phyloP scores from a whole-genome alignment of 2,113 vertebrate genomes.

The Gobius niger region DNA sequence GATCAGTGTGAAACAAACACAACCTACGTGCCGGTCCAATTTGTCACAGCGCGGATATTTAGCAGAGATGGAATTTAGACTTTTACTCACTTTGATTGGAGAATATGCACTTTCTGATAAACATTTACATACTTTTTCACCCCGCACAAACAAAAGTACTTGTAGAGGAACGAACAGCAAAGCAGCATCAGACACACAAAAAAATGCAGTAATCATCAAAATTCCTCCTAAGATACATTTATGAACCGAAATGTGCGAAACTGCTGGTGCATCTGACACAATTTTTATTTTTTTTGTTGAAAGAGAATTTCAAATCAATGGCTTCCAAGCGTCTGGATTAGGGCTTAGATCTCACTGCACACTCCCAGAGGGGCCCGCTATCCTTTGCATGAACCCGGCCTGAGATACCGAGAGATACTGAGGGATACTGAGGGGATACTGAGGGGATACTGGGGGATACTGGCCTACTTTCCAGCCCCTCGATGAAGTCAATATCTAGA shows the following conservation, averaged over 20 bases:
- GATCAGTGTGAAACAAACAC: constrained; percentile 44
- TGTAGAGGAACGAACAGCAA: too few relatives aligned
- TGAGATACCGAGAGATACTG: constrained; percentile 4
- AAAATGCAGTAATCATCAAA: constrained; percentile 1
- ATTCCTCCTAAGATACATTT: constrained; percentile 18
- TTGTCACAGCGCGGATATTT: constrained; percentile 3
- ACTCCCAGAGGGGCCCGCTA: constrained; percentile 51
- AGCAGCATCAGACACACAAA: too few relatives aligned
- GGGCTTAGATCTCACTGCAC: constrained; percentile 34
- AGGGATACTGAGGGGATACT: constrained; percentile 51
- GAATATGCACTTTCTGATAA: background rate
- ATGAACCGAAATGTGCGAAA: background rate
- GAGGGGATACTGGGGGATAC: constrained; percentile 25
- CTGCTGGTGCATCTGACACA: constrained; percentile 19
- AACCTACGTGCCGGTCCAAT: constrained; percentile 26
- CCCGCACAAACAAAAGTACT: too few relatives aligned
- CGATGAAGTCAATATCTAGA: constrained; percentile 21
- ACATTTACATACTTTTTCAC: too few relatives aligned
- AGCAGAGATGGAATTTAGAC: background rate
- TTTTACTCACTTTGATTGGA: background rate
- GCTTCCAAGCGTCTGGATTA: constrained; percentile 6
- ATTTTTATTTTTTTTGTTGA: constrained; percentile 24
- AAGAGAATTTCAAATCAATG: constrained; percentile 47
- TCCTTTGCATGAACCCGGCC: constrained; percentile 59
- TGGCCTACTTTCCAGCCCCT: constrained; percentile 61